Percentiles rank a stretch among this genome's conserved stretches.
Evolutionary conservation across 2,888 invertebrate genomes (phyloP).

Genomic region (Atrina japonica): DNA sequence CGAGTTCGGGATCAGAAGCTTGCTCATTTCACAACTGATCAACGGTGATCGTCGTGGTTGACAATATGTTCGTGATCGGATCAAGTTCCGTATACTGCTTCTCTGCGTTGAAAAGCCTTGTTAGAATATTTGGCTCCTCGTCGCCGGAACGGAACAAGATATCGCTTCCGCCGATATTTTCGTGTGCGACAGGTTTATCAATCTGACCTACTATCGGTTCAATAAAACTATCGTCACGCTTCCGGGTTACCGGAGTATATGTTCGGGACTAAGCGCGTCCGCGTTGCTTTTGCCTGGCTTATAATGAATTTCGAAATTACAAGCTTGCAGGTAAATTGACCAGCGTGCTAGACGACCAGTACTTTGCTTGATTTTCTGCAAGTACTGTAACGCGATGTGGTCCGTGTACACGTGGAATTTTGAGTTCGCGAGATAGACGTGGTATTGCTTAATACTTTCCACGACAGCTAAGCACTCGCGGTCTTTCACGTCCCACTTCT

Average conservation of each 20-base stretch:
- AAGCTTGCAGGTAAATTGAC: constrained; percentile 47
- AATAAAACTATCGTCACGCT: too few relatives aligned
- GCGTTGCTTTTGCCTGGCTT: constrained; percentile 7
- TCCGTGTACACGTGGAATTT: constrained; percentile 45
- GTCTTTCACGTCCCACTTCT: constrained; percentile 50
- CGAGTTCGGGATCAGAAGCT: too few relatives aligned
- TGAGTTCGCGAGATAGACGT: constrained; percentile 42
- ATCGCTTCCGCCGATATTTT: too few relatives aligned
- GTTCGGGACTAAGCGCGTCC: not conserved
- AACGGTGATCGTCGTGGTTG: too few relatives aligned
- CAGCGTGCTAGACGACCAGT: constrained; percentile 47
- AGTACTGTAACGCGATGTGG: constrained; percentile 41
- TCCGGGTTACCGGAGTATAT: not conserved
- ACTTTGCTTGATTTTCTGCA: constrained; percentile 29
- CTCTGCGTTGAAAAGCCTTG: too few relatives aligned
- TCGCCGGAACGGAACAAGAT: too few relatives aligned
- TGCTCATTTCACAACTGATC: too few relatives aligned
- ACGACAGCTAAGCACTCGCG: constrained; percentile 55
- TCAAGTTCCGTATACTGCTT: too few relatives aligned
- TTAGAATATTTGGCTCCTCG: too few relatives aligned
- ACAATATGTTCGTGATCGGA: too few relatives aligned
- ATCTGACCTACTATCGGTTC: too few relatives aligned
- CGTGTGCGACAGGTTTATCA: too few relatives aligned
- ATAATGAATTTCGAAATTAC: constrained; percentile 28
- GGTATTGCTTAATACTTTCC: constrained; percentile 47